Conservation (phyloP, 2,797 vertebrate species). For the Artibeus jamaicensis region DNA sequence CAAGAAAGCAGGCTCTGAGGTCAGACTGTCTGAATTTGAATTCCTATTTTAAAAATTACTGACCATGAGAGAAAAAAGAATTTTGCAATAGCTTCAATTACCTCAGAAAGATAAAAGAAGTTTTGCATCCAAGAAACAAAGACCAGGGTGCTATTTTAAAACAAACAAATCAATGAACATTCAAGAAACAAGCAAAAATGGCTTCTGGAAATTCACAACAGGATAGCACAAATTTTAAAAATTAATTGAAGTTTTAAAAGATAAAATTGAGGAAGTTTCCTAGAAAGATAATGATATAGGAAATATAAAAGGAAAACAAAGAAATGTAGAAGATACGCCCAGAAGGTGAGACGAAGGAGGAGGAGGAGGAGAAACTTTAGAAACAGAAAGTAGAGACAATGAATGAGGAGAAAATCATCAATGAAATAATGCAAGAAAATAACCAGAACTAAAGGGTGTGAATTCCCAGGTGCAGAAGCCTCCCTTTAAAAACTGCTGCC, state of each 20-base stretch:
- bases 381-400: background rate
- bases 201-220: background rate
- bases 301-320: background rate
- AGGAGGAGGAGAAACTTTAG: background rate
- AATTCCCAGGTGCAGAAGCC: background rate
- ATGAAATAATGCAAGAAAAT: constrained; percentile 14
- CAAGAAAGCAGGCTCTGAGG: background rate
- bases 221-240: background rate
- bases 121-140: background rate
- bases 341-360: background rate
- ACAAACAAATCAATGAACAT: background rate
- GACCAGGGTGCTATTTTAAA: background rate
- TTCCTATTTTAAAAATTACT: background rate
- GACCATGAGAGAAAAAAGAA: background rate
- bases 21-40: background rate
- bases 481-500: background rate
- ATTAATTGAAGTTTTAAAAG: background rate
- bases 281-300: background rate
- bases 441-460: background rate
- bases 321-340: background rate
- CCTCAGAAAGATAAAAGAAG: background rate
- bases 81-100: background rate
- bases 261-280: background rate
- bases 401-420: background rate
- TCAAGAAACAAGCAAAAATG: constrained; percentile 15